Percentiles rank a stretch among this genome's conserved stretches.
Evolutionary conservation across 1,140 invertebrate genomes (phyloP).

Genomic region (Zaprionus nigranus): DNA sequence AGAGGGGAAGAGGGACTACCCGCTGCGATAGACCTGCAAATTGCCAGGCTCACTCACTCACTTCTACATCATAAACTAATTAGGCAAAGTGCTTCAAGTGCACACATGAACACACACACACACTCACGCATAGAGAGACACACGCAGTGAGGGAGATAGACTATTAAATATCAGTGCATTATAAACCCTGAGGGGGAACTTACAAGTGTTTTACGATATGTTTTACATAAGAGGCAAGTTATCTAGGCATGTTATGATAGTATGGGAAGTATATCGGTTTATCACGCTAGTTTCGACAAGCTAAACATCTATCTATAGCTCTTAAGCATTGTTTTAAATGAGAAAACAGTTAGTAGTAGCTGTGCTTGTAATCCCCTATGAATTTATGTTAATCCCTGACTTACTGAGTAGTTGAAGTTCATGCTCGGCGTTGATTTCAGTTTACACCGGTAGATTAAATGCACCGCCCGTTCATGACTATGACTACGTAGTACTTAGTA

Average conservation of each 20-base stretch:
- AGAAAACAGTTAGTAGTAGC: not conserved
- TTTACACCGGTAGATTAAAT: constrained; percentile 25
- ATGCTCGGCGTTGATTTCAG: constrained; percentile 34
- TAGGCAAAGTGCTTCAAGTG: constrained; percentile 49
- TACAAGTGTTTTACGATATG: not conserved
- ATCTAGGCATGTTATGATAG: not conserved
- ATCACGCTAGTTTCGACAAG: too few relatives aligned
- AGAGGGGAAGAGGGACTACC: constrained; percentile 18
- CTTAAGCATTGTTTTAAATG: too few relatives aligned
- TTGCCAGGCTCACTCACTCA: constrained; percentile 38
- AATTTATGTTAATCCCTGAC: not conserved
- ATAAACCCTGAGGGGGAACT: not conserved
- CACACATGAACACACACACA: constrained; percentile 14
- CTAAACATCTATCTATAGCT: too few relatives aligned
- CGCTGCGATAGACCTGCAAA: constrained; percentile 48
- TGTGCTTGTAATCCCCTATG: not conserved
- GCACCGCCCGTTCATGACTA: not conserved
- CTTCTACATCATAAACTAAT: constrained; percentile 49
- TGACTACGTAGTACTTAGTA: not conserved
- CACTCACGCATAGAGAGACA: not conserved
- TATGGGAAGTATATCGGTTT: not conserved
- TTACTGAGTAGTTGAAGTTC: constrained; percentile 40
- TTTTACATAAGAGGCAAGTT: constrained; percentile 3
- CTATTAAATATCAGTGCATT: constrained; percentile 13
- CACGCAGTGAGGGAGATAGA: not conserved